phyloP scores from a whole-genome alignment of 1,140 invertebrate genomes.

The Drosophila tropicalis region DNA sequence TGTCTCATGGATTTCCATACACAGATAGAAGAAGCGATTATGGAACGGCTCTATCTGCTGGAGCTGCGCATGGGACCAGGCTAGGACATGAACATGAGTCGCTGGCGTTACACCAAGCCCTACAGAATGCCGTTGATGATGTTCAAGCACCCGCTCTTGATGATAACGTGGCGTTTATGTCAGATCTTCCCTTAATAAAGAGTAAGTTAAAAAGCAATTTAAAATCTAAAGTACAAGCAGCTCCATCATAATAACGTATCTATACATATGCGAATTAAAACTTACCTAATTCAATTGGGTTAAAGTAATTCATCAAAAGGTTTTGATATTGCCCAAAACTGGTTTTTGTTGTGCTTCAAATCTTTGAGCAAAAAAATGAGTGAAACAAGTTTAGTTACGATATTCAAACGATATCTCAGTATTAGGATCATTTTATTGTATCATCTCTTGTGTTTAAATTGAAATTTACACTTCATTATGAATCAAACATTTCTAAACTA shows the following conservation, averaged over 20 bases:
- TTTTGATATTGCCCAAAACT: too few relatives aligned
- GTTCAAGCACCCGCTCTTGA: constrained; percentile 92
- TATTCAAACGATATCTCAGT: too few relatives aligned
- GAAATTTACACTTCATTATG: too few relatives aligned
- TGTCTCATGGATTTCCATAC: constrained; percentile 83
- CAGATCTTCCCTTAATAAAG: constrained; percentile 93
- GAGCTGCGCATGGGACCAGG: constrained; percentile 70
- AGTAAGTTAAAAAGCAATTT: constrained; percentile 86
- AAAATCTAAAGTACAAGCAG: neutral
- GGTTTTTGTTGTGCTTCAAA: too few relatives aligned
- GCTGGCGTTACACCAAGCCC: constrained; percentile 87
- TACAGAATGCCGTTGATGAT: constrained; percentile 89
- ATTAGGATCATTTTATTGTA: too few relatives aligned
- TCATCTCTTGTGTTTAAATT: too few relatives aligned
- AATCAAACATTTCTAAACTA: too few relatives aligned
- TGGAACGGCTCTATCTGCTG: constrained; percentile 75
- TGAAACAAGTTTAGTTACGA: too few relatives aligned
- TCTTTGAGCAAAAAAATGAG: too few relatives aligned
- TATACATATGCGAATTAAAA: too few relatives aligned
- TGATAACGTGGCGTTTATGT: constrained; percentile 93
- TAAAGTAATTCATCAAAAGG: too few relatives aligned
- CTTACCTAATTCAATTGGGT: too few relatives aligned
- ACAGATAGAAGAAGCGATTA: constrained; percentile 81
- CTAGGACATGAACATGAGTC: constrained; percentile 85
- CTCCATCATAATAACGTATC: neutral